These are phyloP conservation scores for Penelope pileata DNA, from an alignment of 2,113 vertebrate genomes.

Conservation along the genomic window DNA sequence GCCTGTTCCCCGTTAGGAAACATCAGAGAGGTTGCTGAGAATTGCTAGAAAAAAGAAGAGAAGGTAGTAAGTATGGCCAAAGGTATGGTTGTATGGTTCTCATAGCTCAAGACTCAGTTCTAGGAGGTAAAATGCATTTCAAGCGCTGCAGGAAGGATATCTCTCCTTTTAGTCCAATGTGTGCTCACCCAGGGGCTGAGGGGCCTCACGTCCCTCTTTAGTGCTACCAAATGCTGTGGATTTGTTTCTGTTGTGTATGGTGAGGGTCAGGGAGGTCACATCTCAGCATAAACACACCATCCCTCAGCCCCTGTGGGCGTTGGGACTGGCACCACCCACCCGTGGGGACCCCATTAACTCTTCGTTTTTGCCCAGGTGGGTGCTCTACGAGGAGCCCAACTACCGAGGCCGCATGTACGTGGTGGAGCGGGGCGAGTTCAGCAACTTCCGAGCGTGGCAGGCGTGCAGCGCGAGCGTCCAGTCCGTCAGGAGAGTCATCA, in stretches of 20 bases:
- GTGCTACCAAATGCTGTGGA: not conserved
- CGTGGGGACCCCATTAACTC: not conserved
- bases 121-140: not conserved
- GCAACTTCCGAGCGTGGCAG: slow-evolving; percentile 86
- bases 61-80: not conserved
- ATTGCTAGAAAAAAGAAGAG: not conserved
- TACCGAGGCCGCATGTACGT: slow-evolving; percentile 92
- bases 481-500: slow-evolving; percentile 89
- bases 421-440: slow-evolving; percentile 88
- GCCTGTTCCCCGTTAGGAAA: not conserved
- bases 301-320: not conserved
- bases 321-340: not conserved
- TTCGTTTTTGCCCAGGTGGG: slow-evolving; percentile 81
- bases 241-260: not conserved
- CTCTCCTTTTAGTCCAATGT: not conserved
- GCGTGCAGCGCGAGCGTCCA: slow-evolving; percentile 86
- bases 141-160: not conserved
- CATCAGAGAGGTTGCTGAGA: not conserved
- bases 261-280: not conserved
- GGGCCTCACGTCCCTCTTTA: not conserved
- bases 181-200: not conserved
- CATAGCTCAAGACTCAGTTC: not conserved
- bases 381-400: slow-evolving; percentile 94
- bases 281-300: not conserved
- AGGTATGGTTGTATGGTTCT: not conserved